Base-by-base conservation (phyloP, 2,797 vertebrate genomes). In the Oryzias sinensis region DNA sequence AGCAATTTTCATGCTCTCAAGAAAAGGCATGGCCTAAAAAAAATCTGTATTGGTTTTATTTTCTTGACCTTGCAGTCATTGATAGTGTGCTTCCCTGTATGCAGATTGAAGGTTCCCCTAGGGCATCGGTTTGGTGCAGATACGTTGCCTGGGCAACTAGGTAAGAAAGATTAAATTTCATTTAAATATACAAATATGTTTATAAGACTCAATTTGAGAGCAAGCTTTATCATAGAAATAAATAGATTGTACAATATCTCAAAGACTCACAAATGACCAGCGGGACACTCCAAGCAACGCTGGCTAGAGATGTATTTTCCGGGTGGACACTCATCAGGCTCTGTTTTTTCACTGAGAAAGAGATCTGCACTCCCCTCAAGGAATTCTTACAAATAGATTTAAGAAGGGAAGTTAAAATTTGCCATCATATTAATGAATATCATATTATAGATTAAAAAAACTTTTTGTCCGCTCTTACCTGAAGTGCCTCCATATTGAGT, bases 241-340 rank as follows among this genome's bases (percentile, higher is more conserved):
- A 37, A 37, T 37, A n/a, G 0, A 5, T 40, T 6, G 4, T 9
- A 37, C 3, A 44, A 42, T 42, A 29, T 46, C n/a, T 8, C 59
- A 14, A 51, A 44, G 37, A 87, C 94, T 94, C 89, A 97, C 95
- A 93, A 93, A 83, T 92, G 92, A 41, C 94, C 94, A 0, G 74
- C 52, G 0, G 92, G 93, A 59, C 94, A 96, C 55, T 95, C 90
- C 50, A 93, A 73, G 81, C 93, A 94, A 68, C 89, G 84, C 18
- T 90, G 88, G 44, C 86, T 67, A 2, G 77, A 67, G 63, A 91
- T 89, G 74, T 92, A 93, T 46, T 79, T 84, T 48, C 94, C 93
- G 60, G 74, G 74, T 4, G 74, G 86, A 85, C 95, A 97, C 65
- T 46, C 47, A 88, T 53, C 37, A 68, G 71, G 25, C 13, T 66